These are phyloP conservation scores for Periparus ater DNA, from an alignment of 2,797 vertebrate genomes.

Conservation along the genomic window DNA sequence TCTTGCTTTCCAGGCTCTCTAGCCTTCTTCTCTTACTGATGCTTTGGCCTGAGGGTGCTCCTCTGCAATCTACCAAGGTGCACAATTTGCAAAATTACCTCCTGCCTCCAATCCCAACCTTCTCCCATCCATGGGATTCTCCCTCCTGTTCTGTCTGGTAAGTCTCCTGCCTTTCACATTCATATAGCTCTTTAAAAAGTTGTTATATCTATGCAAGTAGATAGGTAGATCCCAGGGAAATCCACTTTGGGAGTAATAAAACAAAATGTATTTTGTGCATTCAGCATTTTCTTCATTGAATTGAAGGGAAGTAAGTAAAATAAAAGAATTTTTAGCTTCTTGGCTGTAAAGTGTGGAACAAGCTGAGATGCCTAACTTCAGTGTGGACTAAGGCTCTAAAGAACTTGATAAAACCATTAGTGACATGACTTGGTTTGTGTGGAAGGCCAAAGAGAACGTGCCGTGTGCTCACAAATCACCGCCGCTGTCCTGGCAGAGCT, in stretches of 20 bases:
- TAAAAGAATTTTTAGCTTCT: not conserved
- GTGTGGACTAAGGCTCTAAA: not conserved
- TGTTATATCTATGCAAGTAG: not conserved
- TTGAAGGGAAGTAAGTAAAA: not conserved
- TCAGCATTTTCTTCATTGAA: not conserved
- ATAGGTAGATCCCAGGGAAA: not conserved
- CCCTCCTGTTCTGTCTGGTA: not conserved
- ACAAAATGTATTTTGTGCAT: rapidly evolving
- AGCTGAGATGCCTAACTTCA: not conserved
- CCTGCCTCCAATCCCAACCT: not conserved
- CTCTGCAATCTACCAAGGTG: not conserved
- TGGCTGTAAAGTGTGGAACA: not conserved
- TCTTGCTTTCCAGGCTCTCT: not conserved
- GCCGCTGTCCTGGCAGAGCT: not conserved
- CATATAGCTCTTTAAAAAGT: not conserved
- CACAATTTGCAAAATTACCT: not conserved
- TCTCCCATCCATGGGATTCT: rapidly evolving
- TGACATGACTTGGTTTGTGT: not conserved
- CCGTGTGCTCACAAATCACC: not conserved
- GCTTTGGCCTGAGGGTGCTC: not conserved
- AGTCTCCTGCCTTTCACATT: not conserved
- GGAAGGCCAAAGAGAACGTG: not conserved
- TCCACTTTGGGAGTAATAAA: not conserved
- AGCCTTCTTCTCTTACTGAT: not conserved
- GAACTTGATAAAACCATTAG: not conserved